Evolutionary conservation across 1,140 invertebrate species (phyloP).

Genomic region (Drosophila repletoides): DNA sequence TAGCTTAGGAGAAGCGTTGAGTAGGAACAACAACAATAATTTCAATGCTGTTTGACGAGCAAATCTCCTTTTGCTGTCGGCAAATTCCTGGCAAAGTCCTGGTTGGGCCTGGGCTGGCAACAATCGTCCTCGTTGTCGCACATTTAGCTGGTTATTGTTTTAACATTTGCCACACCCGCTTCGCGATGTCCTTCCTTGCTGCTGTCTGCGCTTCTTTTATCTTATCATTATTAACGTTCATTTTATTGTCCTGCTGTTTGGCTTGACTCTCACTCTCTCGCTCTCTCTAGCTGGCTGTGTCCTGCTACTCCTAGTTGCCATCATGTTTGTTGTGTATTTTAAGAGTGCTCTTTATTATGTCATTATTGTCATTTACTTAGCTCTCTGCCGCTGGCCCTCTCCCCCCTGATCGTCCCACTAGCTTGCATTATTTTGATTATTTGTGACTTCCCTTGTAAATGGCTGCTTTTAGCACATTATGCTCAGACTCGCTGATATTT

Average conservation of each 20-base stretch:
- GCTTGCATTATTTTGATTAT: constrained; percentile 73
- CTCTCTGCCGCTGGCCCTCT: constrained; percentile 15
- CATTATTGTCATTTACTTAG: constrained; percentile 77
- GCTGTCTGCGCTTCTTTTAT: constrained; percentile 63
- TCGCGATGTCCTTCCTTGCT: constrained; percentile 11
- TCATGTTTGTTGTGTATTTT: constrained; percentile 64
- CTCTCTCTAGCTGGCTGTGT: constrained; percentile 11
- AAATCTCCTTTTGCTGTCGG: constrained; percentile 28
- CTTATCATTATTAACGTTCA: constrained; percentile 79
- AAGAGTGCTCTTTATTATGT: constrained; percentile 76
- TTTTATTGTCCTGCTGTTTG: constrained; percentile 70
- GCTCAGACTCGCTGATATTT: constrained; percentile 50
- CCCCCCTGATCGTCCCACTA: constrained; percentile 21
- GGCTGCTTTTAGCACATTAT: constrained; percentile 66
- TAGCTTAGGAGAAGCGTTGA: constrained; percentile 14
- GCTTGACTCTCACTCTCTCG: no score
- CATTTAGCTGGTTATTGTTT: constrained; percentile 80
- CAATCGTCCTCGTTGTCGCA: constrained; percentile 48
- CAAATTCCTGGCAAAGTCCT: constrained; percentile 53
- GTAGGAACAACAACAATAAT: constrained; percentile 30
- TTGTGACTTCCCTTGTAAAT: constrained; percentile 56
- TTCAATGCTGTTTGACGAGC: constrained; percentile 48
- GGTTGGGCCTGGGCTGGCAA: no score
- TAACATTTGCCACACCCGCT: constrained; percentile 63
- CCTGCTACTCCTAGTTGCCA: constrained; percentile 42